Evolutionary conservation across 2,113 vertebrate species (phyloP), one percentile per base, ranked within the genome.

Genomic region (Ranitomeya imitator): DNA sequence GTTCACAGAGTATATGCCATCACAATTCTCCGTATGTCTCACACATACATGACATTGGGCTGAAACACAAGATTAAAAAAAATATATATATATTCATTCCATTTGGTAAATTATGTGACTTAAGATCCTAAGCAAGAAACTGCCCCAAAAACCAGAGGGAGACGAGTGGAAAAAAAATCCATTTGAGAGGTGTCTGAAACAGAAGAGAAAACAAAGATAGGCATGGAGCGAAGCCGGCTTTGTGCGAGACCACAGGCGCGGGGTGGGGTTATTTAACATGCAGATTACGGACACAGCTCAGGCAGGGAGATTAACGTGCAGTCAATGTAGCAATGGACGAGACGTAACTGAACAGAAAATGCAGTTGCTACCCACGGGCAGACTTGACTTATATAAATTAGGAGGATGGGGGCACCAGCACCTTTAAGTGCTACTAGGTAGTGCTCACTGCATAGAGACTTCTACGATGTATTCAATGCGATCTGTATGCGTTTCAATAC

Each of bases 1-100:
- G 94, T 94, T 95, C 96, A 97, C 97, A 98, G 92, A 94, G 94
- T 93, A 96, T 95, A 94, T 95, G 94, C 89, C 93, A 96, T 96
- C 96, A 96, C 94, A 79, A 89, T 94, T 93, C 89, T 94, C 90
- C 86, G 91, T 92, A 93, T 94, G 93, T 94, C 96, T 95, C 95
- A 94, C 95, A 96, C 95, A 96, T 91, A 96, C 95, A 96, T 91
- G 91, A 91, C 92, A 94, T 89, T 90, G 93, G 92, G 91, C 92
- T 91, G 92, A 94, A 95, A 91, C 92, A 95, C 90, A 93, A 89
- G 89, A 90, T 91, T 73, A 80, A 69, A 84, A 91, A 93, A 92
- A 92, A 93, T 89, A 90, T 88, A 91, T 92, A 92, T 92, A 93
- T 89, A 90, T 88, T 80, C 88, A 59, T 55, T 54, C 86, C 79